A percentile compares a stretch with the other conserved stretches of the same genome.
phyloP scores from a whole-genome alignment of 2,113 vertebrate genomes.

The Thunnus thynnus region DNA sequence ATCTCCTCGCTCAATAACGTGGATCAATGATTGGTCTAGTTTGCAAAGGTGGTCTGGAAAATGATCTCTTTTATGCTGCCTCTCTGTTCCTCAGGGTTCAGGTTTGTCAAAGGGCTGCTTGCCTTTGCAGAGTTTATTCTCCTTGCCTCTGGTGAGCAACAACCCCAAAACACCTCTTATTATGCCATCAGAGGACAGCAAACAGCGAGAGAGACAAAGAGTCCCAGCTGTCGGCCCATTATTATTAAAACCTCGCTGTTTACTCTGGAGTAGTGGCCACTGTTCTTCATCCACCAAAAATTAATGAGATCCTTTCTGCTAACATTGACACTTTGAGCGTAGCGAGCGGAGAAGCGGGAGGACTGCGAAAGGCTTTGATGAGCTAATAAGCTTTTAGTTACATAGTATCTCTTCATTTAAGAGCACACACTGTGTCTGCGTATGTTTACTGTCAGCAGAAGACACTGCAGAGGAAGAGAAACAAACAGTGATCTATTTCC shows the following conservation, averaged over 20 bases:
- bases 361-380: slow-evolving; percentile 44
- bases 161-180: slow-evolving; percentile 47
- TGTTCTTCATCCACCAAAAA: slow-evolving; percentile 68
- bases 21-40: background rate
- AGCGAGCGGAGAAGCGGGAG: slow-evolving; percentile 5
- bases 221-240: slow-evolving; percentile 46
- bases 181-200: slow-evolving; percentile 55
- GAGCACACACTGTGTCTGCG: slow-evolving; percentile 5
- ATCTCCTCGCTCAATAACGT: background rate
- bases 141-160: slow-evolving; percentile 19
- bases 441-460: slow-evolving; percentile 23
- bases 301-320: slow-evolving; percentile 76
- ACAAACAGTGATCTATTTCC: slow-evolving; percentile 16
- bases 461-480: slow-evolving; percentile 1
- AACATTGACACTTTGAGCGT: slow-evolving; percentile 71
- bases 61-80: background rate
- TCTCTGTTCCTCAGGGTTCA: background rate
- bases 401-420: slow-evolving; percentile 45
- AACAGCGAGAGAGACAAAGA: slow-evolving; percentile 49
- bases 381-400: slow-evolving; percentile 66
- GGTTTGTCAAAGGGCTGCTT: background rate
- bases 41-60: background rate
- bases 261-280: slow-evolving; percentile 60
- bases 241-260: slow-evolving; percentile 69
- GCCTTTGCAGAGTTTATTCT: slow-evolving; percentile 2